Base-by-base conservation (phyloP, 2,797 vertebrate species). In the Ctenopoma kingsleyae region DNA sequence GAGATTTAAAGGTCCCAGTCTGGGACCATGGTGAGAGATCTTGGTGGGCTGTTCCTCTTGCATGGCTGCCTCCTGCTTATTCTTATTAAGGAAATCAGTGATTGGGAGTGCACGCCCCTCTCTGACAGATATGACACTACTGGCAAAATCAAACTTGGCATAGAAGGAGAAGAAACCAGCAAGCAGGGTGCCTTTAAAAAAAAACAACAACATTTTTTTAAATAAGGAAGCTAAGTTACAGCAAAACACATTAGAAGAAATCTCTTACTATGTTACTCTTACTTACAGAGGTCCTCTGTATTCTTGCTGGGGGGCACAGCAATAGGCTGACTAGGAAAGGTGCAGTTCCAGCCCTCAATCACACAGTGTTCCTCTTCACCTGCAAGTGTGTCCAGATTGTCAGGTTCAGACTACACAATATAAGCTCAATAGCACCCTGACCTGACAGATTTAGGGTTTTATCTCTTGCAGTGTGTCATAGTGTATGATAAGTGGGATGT, bases 311-410 rank as follows among this genome's bases (percentile, higher is more conserved):
- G 89, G 38, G 94, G 94, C 64, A 97, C 93, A 5, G 73, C 63
- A 0, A 94, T 91, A 1, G 87, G 84, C 19, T 96, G 96, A 76
- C 87, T 95, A 6, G 96, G 95, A 75, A 99, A 98, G 44, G 95
- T 97, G 86, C 97, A 99, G 81, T 99, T 91, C 97, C 97, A 98
- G 1, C 94, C 95, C 0, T 96, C 95, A 1, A 97, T 95, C 53
- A 92, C 81, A 22, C 94, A 94, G 17, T 91, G 92, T 3, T 97
- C 96, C 15, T 92, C 95, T 19, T 95, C 94, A 76, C 94, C 97
- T 98, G 69, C 22, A 75, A 22, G 15, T 6, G 52, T 9, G 11
- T 22, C 2, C 10, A 17, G 57, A 32, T 16, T 0, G 23, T 8
- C 11, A 2, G 38, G 38, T 40, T 15, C 13, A 15, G 38, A 40